These are phyloP conservation scores for Formica aserva DNA, from an alignment of 2,888 invertebrate species.

Conservation along the genomic window DNA sequence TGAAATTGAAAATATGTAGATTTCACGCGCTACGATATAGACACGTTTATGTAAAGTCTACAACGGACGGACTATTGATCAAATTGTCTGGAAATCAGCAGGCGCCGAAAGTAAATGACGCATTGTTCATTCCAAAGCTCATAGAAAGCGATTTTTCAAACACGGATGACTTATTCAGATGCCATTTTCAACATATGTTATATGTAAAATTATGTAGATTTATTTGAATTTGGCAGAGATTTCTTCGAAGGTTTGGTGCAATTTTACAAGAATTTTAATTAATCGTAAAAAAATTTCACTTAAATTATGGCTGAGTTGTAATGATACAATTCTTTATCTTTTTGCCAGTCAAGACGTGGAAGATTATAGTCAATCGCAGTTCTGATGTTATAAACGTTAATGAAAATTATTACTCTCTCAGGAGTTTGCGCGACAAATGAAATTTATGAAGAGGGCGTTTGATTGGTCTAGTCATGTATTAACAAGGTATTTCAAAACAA, in stretches of 20 bases:
- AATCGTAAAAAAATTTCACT: not conserved
- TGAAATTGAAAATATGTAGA: constrained; percentile 75
- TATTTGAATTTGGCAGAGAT: not conserved
- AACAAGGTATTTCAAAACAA: constrained; percentile 28
- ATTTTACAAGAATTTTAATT: constrained; percentile 9
- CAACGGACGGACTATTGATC: constrained; percentile 63
- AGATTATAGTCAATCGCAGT: constrained; percentile 15
- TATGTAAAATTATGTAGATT: constrained; percentile 39
- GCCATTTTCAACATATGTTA: constrained; percentile 18
- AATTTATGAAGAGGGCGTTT: constrained; percentile 56
- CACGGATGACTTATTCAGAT: not conserved
- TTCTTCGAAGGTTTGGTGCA: not conserved
- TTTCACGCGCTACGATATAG: constrained; percentile 55
- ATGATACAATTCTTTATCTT: not conserved
- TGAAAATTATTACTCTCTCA: constrained; percentile 53
- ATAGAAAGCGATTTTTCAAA: constrained; percentile 1
- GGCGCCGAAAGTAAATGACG: constrained; percentile 58
- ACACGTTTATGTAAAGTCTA: constrained; percentile 59
- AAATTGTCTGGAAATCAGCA: constrained; percentile 68
- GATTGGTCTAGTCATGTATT: constrained; percentile 63
- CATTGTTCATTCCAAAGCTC: constrained; percentile 59
- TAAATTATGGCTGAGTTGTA: constrained; percentile 6
- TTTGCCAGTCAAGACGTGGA: not conserved
- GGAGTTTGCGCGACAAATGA: constrained; percentile 37
- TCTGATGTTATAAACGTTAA: constrained; percentile 44